A percentile compares a stretch with the other conserved stretches of the same genome.
phyloP scores from a whole-genome alignment of 2,113 vertebrate genomes.

The Actenoides hombroni region DNA sequence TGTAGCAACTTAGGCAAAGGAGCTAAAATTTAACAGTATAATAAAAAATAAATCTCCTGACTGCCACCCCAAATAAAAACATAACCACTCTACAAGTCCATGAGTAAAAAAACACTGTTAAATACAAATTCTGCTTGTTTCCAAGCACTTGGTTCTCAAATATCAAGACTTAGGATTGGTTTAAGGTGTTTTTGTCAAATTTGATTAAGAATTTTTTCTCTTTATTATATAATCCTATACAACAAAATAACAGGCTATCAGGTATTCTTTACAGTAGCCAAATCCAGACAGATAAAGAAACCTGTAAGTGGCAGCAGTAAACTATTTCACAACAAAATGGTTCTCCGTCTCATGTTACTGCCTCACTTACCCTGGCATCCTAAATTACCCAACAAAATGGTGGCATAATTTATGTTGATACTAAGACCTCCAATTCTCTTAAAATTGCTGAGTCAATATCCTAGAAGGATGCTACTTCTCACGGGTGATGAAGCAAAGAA shows the following conservation, averaged over 20 bases:
- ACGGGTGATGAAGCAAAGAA: constrained; percentile 50
- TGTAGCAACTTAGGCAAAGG: neutral
- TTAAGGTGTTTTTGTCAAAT: neutral
- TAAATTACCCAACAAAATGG: neutral
- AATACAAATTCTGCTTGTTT: neutral
- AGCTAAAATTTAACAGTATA: neutral
- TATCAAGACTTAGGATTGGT: neutral
- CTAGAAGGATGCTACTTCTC: constrained; percentile 13
- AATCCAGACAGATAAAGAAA: neutral
- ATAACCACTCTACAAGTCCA: neutral
- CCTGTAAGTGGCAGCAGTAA: neutral
- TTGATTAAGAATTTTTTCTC: neutral
- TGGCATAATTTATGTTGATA: neutral
- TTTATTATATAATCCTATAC: neutral
- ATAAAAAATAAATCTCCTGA: neutral
- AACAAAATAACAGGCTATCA: neutral
- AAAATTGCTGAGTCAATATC: constrained; percentile 36
- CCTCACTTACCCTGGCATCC: neutral
- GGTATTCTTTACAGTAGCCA: neutral
- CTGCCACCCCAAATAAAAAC: neutral
- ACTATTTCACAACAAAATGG: neutral
- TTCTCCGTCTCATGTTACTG: neutral
- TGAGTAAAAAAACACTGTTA: neutral
- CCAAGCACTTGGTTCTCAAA: neutral
- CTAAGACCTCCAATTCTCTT: neutral